Evolutionary conservation across 2,113 vertebrate genomes (phyloP).

Genomic region (Caranx ignobilis): DNA sequence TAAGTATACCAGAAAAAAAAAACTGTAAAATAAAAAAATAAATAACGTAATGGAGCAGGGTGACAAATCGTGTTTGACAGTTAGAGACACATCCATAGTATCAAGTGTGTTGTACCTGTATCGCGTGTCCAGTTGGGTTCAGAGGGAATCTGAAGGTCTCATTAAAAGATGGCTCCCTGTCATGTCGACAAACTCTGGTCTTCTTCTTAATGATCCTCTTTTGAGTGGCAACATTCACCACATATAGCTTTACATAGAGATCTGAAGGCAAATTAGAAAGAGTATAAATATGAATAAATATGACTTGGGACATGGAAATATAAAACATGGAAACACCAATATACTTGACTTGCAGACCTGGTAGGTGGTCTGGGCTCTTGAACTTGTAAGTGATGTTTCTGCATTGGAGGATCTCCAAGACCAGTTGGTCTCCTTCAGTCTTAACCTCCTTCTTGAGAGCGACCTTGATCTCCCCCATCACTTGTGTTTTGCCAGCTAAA

Average conservation of each 20-base stretch:
- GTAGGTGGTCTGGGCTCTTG: constrained; percentile 98
- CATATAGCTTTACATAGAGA: constrained; percentile 97
- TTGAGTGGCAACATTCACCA: constrained; percentile 96
- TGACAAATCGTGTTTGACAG: background rate
- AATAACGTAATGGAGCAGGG: background rate
- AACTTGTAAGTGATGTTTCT: constrained; percentile 99
- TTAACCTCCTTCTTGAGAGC: constrained; percentile 99
- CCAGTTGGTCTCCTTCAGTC: constrained; percentile 97
- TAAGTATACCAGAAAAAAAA: background rate
- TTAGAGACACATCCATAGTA: background rate
- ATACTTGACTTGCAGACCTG: constrained; percentile 84
- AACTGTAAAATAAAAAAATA: background rate
- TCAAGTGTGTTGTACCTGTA: constrained; percentile 88
- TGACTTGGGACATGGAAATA: background rate
- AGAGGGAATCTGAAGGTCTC: constrained; percentile 97
- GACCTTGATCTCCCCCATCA: constrained; percentile 99
- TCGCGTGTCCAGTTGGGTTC: constrained; percentile 95
- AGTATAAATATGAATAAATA: background rate
- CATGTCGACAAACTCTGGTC: constrained; percentile 97
- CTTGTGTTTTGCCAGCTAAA: constrained; percentile 92
- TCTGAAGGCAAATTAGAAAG: constrained; percentile 80
- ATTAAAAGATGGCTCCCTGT: constrained; percentile 98
- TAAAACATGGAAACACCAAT: background rate
- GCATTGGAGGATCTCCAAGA: constrained; percentile 98
- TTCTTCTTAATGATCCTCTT: constrained; percentile 99